A percentile compares a stretch with the other conserved stretches of the same genome.
These are phyloP conservation scores for Chloroclysta siterata DNA, from an alignment of 2,888 invertebrate species.

Conservation along the genomic window DNA sequence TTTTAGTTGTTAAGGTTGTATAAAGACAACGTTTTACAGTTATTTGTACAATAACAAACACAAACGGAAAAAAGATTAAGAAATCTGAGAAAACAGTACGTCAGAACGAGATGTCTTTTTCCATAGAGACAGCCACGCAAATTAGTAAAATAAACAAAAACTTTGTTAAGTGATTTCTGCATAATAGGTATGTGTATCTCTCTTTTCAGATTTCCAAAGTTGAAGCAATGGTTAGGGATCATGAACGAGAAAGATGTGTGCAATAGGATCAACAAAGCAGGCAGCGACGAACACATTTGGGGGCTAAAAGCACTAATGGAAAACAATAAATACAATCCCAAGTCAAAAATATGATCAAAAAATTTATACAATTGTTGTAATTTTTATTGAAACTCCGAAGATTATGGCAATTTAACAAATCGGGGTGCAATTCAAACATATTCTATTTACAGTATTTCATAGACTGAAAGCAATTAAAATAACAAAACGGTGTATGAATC, in stretches of 20 bases:
- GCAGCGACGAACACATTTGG: conserved; percentile 56
- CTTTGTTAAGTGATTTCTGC: background rate
- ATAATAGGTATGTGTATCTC: background rate
- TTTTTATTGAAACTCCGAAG: conserved; percentile 44
- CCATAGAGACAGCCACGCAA: too few relatives aligned
- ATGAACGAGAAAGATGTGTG: conserved; percentile 67
- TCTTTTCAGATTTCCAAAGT: conserved; percentile 65
- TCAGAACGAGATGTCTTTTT: too few relatives aligned
- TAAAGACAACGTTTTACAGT: too few relatives aligned
- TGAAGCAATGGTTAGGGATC: conserved; percentile 60
- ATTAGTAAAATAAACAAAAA: too few relatives aligned
- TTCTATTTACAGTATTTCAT: conserved; percentile 26
- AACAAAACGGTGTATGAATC: conserved; percentile 75
- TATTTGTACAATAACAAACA: too few relatives aligned
- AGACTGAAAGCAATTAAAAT: conserved; percentile 43
- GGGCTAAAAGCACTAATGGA: conserved; percentile 63
- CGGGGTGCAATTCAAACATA: conserved; percentile 23
- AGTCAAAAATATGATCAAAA: conserved; percentile 36
- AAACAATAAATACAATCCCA: conserved; percentile 51
- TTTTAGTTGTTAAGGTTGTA: too few relatives aligned
- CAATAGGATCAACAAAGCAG: conserved; percentile 62
- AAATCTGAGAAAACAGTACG: too few relatives aligned
- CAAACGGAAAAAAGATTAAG: too few relatives aligned
- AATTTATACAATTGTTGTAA: conserved; percentile 39
- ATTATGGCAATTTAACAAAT: conserved; percentile 40